Evolutionary conservation across 1,140 invertebrate species (phyloP), one percentile per base, ranked within the genome.

Genomic region (Drosophila murphyi): DNA sequence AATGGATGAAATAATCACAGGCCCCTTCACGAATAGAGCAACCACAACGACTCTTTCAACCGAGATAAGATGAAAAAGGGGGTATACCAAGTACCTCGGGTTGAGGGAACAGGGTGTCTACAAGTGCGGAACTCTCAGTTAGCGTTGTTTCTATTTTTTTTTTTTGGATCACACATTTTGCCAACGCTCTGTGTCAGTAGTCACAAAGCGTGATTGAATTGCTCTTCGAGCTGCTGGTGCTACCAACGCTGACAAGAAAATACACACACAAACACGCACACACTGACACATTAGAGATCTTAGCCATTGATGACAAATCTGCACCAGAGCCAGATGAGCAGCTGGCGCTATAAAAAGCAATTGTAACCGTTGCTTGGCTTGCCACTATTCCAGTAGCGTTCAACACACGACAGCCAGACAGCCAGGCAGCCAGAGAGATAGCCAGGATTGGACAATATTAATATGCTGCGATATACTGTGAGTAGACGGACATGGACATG

Each of bases 311-410:
- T 72, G 60, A 65, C 72, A 60, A 72, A 72, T 72, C 62, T 57
- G 60, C 57, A 28, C 29, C 20, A 20, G 32, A 52, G 61, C 51
- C 67, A 51, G 55, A 59, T 45, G 35, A 10, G n/a, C 47, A 70
- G 10, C n/a, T 12, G 10, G 32, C 10, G 39, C 61, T 76, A 76
- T 76, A 76, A 76, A 76, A 72, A 60, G 45, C 72, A 20, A 72
- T 72, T 65, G 48, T 29, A 47, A 20, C 47, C 6, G 3, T 8
- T 35, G 35, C n/a, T 55, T 4, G 34, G 55, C 35, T 56, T 61
- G 60, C 29, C 73, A 76, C 64, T 76, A 37, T 54, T 41, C n/a
- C 29, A 52, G 35, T 39, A 41, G 73, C 34, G 61, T 37, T 32
- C 52, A 50, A 43, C 60, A 71, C 50, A 63, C 35, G 35, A n/a